These are phyloP conservation scores for Spongilla lacustris DNA, from an alignment of 37 sponge, comb jelly and placozoan genomes.

Conservation along the genomic window DNA sequence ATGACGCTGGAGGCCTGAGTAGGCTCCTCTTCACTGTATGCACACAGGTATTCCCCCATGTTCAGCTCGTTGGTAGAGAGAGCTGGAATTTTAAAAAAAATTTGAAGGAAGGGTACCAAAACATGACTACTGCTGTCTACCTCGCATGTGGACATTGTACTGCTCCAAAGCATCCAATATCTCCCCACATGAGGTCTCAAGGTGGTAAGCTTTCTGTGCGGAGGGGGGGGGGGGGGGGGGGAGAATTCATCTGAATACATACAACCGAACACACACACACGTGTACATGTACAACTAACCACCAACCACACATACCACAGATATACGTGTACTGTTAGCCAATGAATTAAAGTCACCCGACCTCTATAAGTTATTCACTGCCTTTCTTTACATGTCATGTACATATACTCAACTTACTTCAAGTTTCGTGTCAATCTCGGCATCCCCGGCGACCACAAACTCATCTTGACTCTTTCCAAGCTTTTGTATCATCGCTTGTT, in stretches of 20 bases:
- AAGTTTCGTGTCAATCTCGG: slow-evolving; percentile 77
- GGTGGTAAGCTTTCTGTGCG: slow-evolving; percentile 54
- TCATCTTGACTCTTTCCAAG: slow-evolving; percentile 81
- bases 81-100: no score
- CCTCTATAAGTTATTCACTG: neutral
- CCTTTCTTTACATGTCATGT: neutral
- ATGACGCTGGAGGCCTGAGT: slow-evolving; percentile 73
- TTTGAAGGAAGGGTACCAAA: no score
- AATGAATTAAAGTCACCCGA: neutral
- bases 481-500: slow-evolving; percentile 80
- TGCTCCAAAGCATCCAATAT: slow-evolving; percentile 35
- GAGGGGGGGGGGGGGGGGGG: neutral
- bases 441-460: slow-evolving; percentile 83
- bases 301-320: slow-evolving; percentile 4
- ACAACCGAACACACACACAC: slow-evolving; percentile 13
- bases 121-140: slow-evolving; percentile 16
- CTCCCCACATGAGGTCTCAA: slow-evolving; percentile 31
- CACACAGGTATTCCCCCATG: slow-evolving; percentile 54
- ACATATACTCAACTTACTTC: no score
- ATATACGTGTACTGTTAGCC: neutral
- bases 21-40: slow-evolving; percentile 62
- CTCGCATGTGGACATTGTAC: slow-evolving; percentile 8
- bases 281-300: slow-evolving; percentile 5
- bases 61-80: slow-evolving; percentile 37
- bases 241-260: slow-evolving; percentile 7